phyloP scores from a whole-genome alignment of 2,888 invertebrate species.

The Eremobia ochroleuca region DNA sequence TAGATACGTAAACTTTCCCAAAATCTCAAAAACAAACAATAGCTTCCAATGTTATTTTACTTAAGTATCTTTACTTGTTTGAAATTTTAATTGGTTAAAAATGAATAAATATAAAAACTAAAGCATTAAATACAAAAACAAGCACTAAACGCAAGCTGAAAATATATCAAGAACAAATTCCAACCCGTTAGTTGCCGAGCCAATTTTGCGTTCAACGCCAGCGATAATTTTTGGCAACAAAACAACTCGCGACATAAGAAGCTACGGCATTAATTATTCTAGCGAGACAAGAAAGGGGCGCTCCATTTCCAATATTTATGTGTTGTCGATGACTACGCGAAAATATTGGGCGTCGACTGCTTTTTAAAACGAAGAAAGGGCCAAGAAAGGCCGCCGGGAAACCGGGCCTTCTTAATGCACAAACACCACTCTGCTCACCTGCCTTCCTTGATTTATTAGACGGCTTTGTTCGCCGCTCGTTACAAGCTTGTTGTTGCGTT shows the following conservation, averaged over 20 bases:
- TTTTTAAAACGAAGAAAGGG: constrained; percentile 91
- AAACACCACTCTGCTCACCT: constrained; percentile 90
- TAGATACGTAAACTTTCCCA: background rate
- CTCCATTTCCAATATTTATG: constrained; percentile 91
- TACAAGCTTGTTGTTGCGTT: constrained; percentile 91
- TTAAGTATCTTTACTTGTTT: background rate
- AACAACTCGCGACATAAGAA: constrained; percentile 87
- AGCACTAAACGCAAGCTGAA: constrained; percentile 27
- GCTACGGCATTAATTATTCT: constrained; percentile 90
- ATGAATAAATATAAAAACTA: background rate
- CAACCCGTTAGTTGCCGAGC: constrained; percentile 72
- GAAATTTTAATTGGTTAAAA: background rate
- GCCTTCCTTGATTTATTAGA: constrained; percentile 90
- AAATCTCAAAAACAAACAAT: constrained; percentile 4
- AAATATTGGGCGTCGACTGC: constrained; percentile 90
- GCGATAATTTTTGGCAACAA: constrained; percentile 86
- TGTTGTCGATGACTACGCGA: constrained; percentile 91
- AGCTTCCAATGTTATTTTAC: background rate
- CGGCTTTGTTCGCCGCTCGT: constrained; percentile 89
- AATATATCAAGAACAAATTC: constrained; percentile 54
- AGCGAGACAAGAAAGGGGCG: constrained; percentile 90
- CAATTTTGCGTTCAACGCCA: constrained; percentile 77
- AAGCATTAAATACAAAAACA: no score
- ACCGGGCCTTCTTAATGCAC: constrained; percentile 90
- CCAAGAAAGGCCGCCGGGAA: constrained; percentile 88